These are phyloP conservation scores for Plagodis pulveraria DNA, from an alignment of 2,888 invertebrate genomes.

Conservation along the genomic window DNA sequence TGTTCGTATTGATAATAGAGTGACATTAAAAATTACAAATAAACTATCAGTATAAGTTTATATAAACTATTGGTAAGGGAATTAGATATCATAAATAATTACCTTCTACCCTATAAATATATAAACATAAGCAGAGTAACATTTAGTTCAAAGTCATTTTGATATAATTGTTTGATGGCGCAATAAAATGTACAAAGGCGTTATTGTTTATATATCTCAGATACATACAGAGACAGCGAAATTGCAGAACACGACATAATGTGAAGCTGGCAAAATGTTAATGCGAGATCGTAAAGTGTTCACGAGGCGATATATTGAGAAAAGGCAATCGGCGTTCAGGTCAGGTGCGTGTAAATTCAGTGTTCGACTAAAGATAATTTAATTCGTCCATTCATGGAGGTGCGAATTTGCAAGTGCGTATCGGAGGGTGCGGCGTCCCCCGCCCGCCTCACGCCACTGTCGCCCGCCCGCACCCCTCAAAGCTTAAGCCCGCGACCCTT, in stretches of 20 bases:
- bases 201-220: constrained; percentile 1
- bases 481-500: constrained; percentile 51
- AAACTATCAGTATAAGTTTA: too few species aligned
- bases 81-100: too few species aligned
- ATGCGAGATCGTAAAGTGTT: constrained; percentile 30
- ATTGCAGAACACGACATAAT: constrained; percentile 10
- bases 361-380: constrained; percentile 70
- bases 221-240: constrained; percentile 8
- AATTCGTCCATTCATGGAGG: constrained; percentile 81
- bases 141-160: too few species aligned
- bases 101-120: too few species aligned
- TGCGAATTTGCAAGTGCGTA: constrained; percentile 83
- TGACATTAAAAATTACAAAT: too few species aligned
- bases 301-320: constrained; percentile 41
- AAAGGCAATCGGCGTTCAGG: constrained; percentile 56
- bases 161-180: not conserved
- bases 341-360: constrained; percentile 66
- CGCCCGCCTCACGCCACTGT: constrained; percentile 33
- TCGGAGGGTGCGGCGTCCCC: constrained; percentile 66
- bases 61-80: too few species aligned
- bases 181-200: not conserved
- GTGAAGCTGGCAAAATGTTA: constrained; percentile 26
- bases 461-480: constrained; percentile 44
- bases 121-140: too few species aligned
- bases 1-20: too few species aligned